Evolutionary conservation across 2,888 invertebrate species (phyloP), one percentile per base, ranked within the genome.

Genomic region (Machimus atricapillus): DNA sequence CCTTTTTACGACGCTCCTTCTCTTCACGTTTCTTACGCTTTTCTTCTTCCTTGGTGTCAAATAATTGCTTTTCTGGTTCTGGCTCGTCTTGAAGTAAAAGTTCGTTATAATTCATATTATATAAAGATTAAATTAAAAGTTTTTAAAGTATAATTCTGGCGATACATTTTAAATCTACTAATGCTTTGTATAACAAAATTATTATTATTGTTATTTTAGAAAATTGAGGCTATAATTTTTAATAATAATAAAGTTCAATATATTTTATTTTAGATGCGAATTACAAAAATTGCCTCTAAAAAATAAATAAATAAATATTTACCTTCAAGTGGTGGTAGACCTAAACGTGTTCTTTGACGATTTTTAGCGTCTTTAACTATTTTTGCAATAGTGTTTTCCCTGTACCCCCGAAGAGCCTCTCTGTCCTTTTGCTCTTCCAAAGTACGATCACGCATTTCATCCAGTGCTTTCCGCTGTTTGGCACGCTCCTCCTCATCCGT

Each of bases 401-500:
- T 93, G 85, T 95, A 93, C 81, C 93, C 93, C 87, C 95, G 94
- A 34, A 94, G 90, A 82, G 94, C 94, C 89, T 95, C 94, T 0
- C 95, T 94, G 81, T 94, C 94, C 86, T 93, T 93, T 90, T 97
- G 97, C 86, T 95, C 94, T 19, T 93, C 92, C 87, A 95, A 92
- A 0, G 97, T 97, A 90, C 96, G 95, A 87, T 94, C 93, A 0
- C 98, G 94, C 40, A 96, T 92, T 89, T 95, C 95, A 82, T 94
- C 93, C 86, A 99, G 93, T 89, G 95, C 95, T 83, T 95, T 95
- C 93, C 98, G 97, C 92, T 99, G 98, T 90, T 95, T 94, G 1
- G 94, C 93, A 89, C 98, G 95, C 90, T 95, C 95, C 2, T 94
- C 94, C 90, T 97, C 97, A 90, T 98, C 97, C 76, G 96, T 96